phyloP scores from a whole-genome alignment of 1,140 invertebrate species.

The Tetraneura akinire region DNA sequence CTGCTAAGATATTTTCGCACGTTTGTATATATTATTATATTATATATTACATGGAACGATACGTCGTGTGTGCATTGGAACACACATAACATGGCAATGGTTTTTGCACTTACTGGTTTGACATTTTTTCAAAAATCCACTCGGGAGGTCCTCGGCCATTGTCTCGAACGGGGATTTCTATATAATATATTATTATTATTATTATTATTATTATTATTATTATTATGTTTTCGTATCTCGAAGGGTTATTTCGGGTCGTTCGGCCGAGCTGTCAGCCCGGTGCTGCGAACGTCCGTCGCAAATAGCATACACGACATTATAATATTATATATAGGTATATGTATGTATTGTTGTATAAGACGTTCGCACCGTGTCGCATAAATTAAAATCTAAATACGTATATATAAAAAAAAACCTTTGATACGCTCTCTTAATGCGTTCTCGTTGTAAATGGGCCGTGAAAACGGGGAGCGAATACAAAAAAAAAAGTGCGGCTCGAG shows the following conservation, averaged over 20 bases:
- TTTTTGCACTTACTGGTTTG: too few species aligned
- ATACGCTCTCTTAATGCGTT: constrained; percentile 17
- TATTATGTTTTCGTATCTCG: neutral
- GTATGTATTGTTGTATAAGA: neutral
- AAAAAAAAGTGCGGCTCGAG: neutral
- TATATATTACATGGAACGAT: too few species aligned
- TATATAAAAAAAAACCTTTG: neutral
- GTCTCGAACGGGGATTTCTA: too few species aligned
- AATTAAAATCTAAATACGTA: neutral
- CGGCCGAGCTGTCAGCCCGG: constrained; percentile 6
- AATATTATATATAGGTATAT: constrained; percentile 1
- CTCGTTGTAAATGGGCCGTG: constrained; percentile 36
- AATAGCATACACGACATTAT: too few species aligned
- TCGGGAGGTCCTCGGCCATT: neutral
- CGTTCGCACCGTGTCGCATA: constrained; percentile 12
- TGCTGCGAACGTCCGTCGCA: neutral
- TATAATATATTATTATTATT: too few species aligned
- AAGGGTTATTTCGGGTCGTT: constrained; percentile 24
- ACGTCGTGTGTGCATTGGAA: too few species aligned
- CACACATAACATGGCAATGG: too few species aligned
- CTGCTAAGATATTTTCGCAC: too few species aligned
- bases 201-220: too few species aligned
- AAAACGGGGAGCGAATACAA: constrained; percentile 24
- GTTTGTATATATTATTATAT: too few species aligned
- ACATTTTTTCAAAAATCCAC: neutral